A percentile compares a stretch with the other conserved stretches of the same genome.
Evolutionary conservation across 2,888 invertebrate genomes (phyloP).

Genomic region (Clepsis dumicolana): DNA sequence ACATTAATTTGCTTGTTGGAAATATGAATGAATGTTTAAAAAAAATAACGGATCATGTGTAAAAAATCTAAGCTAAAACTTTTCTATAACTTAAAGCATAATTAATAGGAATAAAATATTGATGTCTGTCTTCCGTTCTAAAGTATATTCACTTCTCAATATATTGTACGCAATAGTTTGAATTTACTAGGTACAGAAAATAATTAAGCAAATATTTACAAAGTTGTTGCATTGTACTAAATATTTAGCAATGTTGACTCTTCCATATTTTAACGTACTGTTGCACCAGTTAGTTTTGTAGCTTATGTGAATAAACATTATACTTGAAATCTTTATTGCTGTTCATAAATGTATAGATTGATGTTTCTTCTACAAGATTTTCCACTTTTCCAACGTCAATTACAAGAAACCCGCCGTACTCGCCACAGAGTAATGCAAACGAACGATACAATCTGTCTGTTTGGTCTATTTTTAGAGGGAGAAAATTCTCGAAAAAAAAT

Average conservation of each 20-base stretch:
- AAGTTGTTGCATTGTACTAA: constrained; percentile 3
- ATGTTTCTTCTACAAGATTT: background rate
- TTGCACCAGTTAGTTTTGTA: constrained; percentile 59
- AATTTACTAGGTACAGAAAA: background rate
- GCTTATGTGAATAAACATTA: background rate
- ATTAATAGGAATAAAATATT: background rate
- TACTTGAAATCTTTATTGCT: constrained; percentile 1
- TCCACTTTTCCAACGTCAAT: background rate
- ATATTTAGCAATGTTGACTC: constrained; percentile 49
- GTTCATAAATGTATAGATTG: background rate
- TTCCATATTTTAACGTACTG: constrained; percentile 61
- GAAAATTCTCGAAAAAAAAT: no score
- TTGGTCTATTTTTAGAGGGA: no score
- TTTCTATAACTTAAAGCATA: background rate
- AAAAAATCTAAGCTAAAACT: background rate
- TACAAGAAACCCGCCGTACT: background rate
- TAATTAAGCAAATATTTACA: background rate
- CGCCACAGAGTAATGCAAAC: background rate
- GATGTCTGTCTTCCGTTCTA: background rate
- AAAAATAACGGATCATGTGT: background rate
- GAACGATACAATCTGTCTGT: background rate
- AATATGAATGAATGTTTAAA: background rate
- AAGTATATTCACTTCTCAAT: background rate
- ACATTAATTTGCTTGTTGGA: background rate
- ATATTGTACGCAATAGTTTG: background rate